Percentiles rank a stretch among this genome's conserved stretches.
Conservation (phyloP, 2,888 invertebrate genomes). For the Endotricha flammealis region DNA sequence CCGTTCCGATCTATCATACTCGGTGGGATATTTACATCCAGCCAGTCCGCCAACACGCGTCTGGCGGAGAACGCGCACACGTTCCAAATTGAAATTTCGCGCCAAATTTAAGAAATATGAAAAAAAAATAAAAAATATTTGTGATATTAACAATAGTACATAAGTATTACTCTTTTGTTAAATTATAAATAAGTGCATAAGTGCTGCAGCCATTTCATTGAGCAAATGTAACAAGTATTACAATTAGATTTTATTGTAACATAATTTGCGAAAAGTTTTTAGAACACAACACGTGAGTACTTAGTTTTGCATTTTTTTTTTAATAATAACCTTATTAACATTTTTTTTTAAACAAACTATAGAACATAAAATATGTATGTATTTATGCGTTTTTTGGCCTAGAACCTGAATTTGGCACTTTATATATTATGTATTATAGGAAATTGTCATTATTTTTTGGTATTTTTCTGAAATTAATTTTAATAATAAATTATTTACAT, state of each 20-base stretch:
- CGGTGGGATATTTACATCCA: conserved; percentile 35
- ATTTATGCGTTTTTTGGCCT: no score
- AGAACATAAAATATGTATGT: no score
- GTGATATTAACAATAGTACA: background rate
- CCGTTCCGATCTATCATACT: conserved; percentile 52
- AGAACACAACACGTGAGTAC: background rate
- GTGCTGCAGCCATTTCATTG: no score
- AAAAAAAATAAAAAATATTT: conserved; percentile 1
- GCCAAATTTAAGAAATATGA: conserved; percentile 11
- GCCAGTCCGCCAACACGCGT: conserved; percentile 53
- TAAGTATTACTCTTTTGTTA: no score
- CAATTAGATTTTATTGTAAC: background rate
- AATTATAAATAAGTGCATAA: no score
- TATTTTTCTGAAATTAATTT: no score
- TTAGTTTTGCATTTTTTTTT: background rate
- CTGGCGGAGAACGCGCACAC: conserved; percentile 37
- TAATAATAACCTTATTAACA: no score
- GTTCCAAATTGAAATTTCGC: conserved; percentile 25
- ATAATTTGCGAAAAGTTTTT: background rate
- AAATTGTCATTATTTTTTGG: no score
- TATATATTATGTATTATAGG: no score
- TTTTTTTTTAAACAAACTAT: no score
- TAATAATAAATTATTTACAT: no score
- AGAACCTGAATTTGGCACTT: no score
- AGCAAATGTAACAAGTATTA: background rate